Evolutionary conservation across 2,113 vertebrate genomes (phyloP).

Genomic region (Oncorhynchus kisutch): DNA sequence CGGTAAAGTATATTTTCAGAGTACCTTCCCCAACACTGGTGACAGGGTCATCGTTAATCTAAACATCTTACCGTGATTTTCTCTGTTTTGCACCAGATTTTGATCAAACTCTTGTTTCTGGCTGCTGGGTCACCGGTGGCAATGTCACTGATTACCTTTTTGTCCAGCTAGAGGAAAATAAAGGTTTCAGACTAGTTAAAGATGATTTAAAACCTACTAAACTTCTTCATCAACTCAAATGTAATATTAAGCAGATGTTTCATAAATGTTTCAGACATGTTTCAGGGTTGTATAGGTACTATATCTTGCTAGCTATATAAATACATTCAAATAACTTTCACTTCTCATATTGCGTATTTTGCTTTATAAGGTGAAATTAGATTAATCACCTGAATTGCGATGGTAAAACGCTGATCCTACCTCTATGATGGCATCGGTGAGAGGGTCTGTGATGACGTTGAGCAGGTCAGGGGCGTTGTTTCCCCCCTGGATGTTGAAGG

Average conservation of each 20-base stretch:
- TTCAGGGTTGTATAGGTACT: too few relatives aligned
- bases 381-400: neutral
- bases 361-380: neutral
- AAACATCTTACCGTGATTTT: slow-evolving; percentile 72
- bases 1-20: too few relatives aligned
- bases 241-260: too few relatives aligned
- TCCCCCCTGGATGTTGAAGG: slow-evolving; percentile 84
- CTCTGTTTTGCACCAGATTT: slow-evolving; percentile 83
- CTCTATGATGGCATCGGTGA: slow-evolving; percentile 91
- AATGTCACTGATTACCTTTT: slow-evolving; percentile 83
- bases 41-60: slow-evolving; percentile 5
- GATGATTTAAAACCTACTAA: neutral
- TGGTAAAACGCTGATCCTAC: slow-evolving; percentile 56
- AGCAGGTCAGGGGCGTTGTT: slow-evolving; percentile 89
- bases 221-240: neutral
- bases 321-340: neutral
- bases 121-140: slow-evolving; percentile 78
- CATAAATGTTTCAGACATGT: too few relatives aligned
- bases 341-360: neutral
- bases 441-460: slow-evolving; percentile 93
- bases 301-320: neutral
- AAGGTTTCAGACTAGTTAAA: neutral
- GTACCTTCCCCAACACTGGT: too few relatives aligned
- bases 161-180: slow-evolving; percentile 81
- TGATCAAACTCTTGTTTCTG: slow-evolving; percentile 88